Base-by-base conservation (phyloP, 2,888 invertebrate genomes). In the Argynnis bischoffii region DNA sequence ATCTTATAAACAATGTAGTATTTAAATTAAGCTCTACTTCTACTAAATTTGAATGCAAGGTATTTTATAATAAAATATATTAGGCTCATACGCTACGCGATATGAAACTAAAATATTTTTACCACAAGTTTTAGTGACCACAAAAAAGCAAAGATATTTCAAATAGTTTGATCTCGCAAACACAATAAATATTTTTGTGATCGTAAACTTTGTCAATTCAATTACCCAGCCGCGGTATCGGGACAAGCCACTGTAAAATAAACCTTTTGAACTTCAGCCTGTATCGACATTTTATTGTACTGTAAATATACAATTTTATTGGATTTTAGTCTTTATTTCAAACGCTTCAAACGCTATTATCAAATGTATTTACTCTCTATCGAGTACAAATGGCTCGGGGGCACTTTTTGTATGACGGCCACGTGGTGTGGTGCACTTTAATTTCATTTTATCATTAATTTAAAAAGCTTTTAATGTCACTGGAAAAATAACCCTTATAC, bases 201-300 rank as follows among this genome's bases (percentile, higher is more conserved):
- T 82, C 81, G 80, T 82, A 84, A 84, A 88, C 82, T 84, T 84
- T 80, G 77, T 81, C 82, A 84, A 85, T 87, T 85, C 86, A 89
- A 87, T 88, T 87, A 87, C 79, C 72, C 64, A 69, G 72, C 75
- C 71, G 76, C 75, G 81, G 80, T 84, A 85, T 70, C 60, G 84
- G 81, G 83, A 81, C 81, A 83, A 79, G 79, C 81, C 80, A 81
- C 82, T 82, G 87, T 83, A 84, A 86, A 87, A 84, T 85, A 84
- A 85, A 83, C 82, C 81, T 85, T 85, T 84, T 83, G 83, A 83
- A 83, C 81, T 82, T 76, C 76, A 78, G 75, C 73, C 61, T 31
- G 61, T 61, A 61, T 61, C 51, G 61, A 61, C 41, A 61, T 61
- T 61, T 61, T 61, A 61, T 61, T 61, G 21, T 61, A 61, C 14